phyloP scores from a whole-genome alignment of 2,888 invertebrate genomes.

The Campaea margaritaria region DNA sequence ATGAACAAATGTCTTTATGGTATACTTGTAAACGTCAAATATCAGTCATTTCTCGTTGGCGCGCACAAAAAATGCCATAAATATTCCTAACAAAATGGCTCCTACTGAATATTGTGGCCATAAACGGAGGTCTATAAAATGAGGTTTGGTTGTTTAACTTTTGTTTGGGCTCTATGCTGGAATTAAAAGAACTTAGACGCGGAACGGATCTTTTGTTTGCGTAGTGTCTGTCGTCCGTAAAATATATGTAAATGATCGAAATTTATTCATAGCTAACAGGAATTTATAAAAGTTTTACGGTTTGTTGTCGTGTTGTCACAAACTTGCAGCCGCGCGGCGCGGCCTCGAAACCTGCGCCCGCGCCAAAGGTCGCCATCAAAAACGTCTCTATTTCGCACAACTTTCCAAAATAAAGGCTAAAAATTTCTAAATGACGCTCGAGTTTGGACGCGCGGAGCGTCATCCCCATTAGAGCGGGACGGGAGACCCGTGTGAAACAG shows the following conservation, averaged over 20 bases:
- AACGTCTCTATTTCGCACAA: slow-evolving; percentile 47
- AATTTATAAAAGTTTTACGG: slow-evolving; percentile 73
- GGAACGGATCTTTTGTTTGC: slow-evolving; percentile 72
- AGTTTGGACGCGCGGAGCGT: slow-evolving; percentile 56
- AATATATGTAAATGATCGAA: slow-evolving; percentile 75
- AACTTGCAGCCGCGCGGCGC: slow-evolving; percentile 45
- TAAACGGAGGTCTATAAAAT: slow-evolving; percentile 79
- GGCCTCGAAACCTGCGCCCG: slow-evolving; percentile 35
- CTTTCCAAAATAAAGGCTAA: slow-evolving; percentile 55
- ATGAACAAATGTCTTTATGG: slow-evolving; percentile 81
- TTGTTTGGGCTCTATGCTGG: slow-evolving; percentile 71
- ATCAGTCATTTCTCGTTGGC: slow-evolving; percentile 73
- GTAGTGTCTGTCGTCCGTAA: slow-evolving; percentile 64
- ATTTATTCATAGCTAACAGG: slow-evolving; percentile 79
- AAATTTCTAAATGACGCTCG: slow-evolving; percentile 67
- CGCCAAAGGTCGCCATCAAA: slow-evolving; percentile 39
- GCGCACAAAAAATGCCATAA: slow-evolving; percentile 79
- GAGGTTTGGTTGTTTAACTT: slow-evolving; percentile 79
- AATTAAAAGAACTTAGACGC: slow-evolving; percentile 75
- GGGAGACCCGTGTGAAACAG: slow-evolving; percentile 47
- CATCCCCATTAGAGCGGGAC: slow-evolving; percentile 68
- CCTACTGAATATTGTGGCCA: slow-evolving; percentile 82
- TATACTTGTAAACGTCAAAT: slow-evolving; percentile 80
- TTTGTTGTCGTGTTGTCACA: slow-evolving; percentile 57
- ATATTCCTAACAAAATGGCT: slow-evolving; percentile 81